phyloP scores from a whole-genome alignment of 2,797 vertebrate species.

The Bovichtus variegatus region DNA sequence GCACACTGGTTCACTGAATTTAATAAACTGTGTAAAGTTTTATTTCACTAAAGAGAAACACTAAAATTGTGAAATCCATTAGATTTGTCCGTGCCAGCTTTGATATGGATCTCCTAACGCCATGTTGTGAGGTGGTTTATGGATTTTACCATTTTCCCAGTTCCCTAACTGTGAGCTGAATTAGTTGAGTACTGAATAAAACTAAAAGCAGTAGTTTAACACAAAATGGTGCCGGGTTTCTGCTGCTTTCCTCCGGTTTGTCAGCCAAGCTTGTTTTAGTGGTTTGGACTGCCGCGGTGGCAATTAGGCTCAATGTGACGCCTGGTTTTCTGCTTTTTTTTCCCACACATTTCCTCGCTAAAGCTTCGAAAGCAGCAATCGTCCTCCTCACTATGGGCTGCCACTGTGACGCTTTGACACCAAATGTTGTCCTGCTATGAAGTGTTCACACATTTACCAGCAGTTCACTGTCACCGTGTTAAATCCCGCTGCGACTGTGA shows the following conservation, averaged over 20 bases:
- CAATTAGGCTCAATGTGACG: slow-evolving; percentile 28
- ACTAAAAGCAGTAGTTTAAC: no score
- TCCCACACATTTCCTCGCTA: slow-evolving; percentile 21
- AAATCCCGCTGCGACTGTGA: slow-evolving; percentile 28
- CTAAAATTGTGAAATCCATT: background rate
- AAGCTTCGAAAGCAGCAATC: slow-evolving; percentile 17
- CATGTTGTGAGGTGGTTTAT: background rate
- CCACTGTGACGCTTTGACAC: slow-evolving; percentile 56
- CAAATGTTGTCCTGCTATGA: slow-evolving; percentile 35
- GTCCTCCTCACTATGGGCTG: slow-evolving; percentile 16
- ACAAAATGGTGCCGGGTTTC: slow-evolving; percentile 33
- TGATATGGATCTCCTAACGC: background rate
- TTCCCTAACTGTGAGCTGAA: slow-evolving; percentile 28
- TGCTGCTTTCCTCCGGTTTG: slow-evolving; percentile 5
- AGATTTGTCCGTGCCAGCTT: slow-evolving; percentile 1
- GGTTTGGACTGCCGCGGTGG: slow-evolving; percentile 33
- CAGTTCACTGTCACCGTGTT: slow-evolving; percentile 33
- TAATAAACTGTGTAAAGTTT: background rate
- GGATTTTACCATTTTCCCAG: slow-evolving; percentile 11
- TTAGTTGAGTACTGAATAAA: slow-evolving; percentile 29
- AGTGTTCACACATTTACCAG: slow-evolving; percentile 51
- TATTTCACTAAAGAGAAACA: background rate
- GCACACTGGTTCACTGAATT: background rate
- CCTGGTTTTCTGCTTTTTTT: slow-evolving; percentile 24
- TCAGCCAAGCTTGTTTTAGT: slow-evolving; percentile 17